A percentile compares a stretch with the other conserved stretches of the same genome.
phyloP scores from a whole-genome alignment of 2,888 invertebrate genomes.

The Lochmaea capreae region DNA sequence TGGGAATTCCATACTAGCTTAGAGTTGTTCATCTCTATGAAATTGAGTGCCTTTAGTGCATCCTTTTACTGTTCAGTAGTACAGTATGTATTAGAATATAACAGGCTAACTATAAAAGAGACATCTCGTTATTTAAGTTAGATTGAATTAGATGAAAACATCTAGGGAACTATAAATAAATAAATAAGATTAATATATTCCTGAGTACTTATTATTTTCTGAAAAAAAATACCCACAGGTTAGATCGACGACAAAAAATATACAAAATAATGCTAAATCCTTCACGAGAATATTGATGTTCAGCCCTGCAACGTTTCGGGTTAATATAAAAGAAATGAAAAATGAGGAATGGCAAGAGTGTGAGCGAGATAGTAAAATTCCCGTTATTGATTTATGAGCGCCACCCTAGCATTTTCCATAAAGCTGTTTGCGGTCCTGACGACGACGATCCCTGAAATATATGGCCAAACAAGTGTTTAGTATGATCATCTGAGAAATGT shows the following conservation, averaged over 20 bases:
- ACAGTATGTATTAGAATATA: no score
- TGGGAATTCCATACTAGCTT: no score
- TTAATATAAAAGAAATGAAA: conserved; percentile 58
- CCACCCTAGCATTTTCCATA: conserved; percentile 67
- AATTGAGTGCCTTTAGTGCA: no score
- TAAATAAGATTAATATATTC: background rate
- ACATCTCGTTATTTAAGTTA: no score
- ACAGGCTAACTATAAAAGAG: no score
- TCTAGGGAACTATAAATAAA: background rate
- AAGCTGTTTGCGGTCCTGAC: conserved; percentile 67
- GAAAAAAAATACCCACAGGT: conserved; percentile 1
- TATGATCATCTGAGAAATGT: conserved; percentile 64
- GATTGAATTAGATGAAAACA: no score
- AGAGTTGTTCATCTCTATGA: no score
- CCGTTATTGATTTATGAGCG: conserved; percentile 73
- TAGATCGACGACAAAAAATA: conserved; percentile 34
- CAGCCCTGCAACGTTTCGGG: conserved; percentile 51
- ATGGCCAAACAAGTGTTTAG: conserved; percentile 67
- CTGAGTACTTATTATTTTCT: background rate
- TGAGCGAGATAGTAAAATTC: conserved; percentile 57
- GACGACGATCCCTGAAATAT: conserved; percentile 64
- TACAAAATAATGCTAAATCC: conserved; percentile 51
- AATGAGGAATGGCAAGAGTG: conserved; percentile 43
- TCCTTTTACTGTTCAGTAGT: no score
- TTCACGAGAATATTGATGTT: conserved; percentile 53